Base-by-base conservation (phyloP, 2,113 vertebrate species). In the Oncorhynchus masou region DNA sequence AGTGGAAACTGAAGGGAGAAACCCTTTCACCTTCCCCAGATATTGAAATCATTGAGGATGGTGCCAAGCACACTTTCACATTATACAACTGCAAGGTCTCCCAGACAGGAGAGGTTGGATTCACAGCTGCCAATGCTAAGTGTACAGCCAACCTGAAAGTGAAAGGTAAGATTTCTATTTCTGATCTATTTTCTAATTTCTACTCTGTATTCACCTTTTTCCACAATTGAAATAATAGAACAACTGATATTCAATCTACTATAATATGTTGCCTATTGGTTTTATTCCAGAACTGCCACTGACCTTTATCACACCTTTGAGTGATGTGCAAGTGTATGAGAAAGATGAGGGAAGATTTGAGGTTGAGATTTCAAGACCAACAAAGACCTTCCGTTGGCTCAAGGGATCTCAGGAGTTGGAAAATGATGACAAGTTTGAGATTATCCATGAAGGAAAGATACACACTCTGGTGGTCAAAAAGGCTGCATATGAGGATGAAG, bases 311-410 rank as follows among this genome's bases (percentile, higher is more conserved):
- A 95, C 94, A 0, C 91, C 96, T 1, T 92, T 99, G 71, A 94
- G 85, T 1, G 97, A 99, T 2, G 93, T 97, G 31, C 96, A 97
- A 74, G 96, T 99, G 73, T 99, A 96, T 64, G 98, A 99, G 92
- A 99, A 99, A 77, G 98, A 99, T 25, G 95, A 97, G 80, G 97
- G 95, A 0, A 95, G 93, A 75, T 99, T 99, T 82, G 97, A 99
- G 88, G 92, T 96, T 62, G 97, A 99, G 79, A 90, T 98, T 22
- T 99, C 97, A n/a, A 95, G 97, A 84, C 87, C 92, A 27, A 92
- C 96, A 0, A 99, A 98, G 90, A 95, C 87, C 29, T 96, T 94
- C 93, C 95, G 95, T 5, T 99, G 97, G 97, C 85, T 98, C 39
- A 99, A 97, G 91, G 97, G 97, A 80, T 94, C 96, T 1, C 95